A percentile compares a stretch with the other conserved stretches of the same genome.
Conservation (phyloP, 2,797 vertebrate genomes). For the Anguilla obscura region DNA sequence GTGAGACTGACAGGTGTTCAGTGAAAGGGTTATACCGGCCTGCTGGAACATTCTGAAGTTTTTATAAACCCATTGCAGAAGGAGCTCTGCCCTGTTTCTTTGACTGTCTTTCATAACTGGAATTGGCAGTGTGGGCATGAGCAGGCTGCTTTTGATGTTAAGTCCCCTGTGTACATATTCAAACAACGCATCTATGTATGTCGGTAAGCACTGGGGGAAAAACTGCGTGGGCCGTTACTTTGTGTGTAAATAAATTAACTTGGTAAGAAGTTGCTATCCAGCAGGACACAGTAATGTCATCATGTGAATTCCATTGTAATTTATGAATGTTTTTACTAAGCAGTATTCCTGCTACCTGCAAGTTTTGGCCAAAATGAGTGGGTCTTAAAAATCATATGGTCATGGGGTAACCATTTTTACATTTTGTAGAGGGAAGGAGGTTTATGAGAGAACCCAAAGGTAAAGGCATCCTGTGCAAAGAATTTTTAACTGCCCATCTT, state of each 20-base stretch:
- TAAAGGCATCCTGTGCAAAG: neutral
- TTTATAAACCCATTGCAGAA: neutral
- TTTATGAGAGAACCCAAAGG: neutral
- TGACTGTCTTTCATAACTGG: neutral
- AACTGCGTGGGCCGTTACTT: neutral
- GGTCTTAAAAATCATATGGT: neutral
- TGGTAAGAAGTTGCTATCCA: no score
- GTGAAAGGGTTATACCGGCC: neutral
- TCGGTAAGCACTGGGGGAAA: neutral
- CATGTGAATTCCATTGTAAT: no score
- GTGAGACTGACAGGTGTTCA: slow-evolving; percentile 62
- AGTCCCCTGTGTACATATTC: neutral
- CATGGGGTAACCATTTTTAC: neutral
- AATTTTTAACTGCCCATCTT: neutral
- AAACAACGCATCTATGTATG: neutral
- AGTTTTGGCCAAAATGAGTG: neutral
- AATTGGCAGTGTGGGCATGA: neutral
- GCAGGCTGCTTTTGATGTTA: neutral
- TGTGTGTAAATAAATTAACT: neutral
- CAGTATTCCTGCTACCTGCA: no score
- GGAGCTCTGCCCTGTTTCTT: neutral
- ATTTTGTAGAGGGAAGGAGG: neutral
- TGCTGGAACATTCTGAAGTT: neutral
- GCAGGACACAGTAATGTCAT: no score
- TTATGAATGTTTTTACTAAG: no score